Evolutionary conservation across 2,888 invertebrate species (phyloP), one percentile per base, ranked within the genome.

Genomic region (Onchidella celtica): DNA sequence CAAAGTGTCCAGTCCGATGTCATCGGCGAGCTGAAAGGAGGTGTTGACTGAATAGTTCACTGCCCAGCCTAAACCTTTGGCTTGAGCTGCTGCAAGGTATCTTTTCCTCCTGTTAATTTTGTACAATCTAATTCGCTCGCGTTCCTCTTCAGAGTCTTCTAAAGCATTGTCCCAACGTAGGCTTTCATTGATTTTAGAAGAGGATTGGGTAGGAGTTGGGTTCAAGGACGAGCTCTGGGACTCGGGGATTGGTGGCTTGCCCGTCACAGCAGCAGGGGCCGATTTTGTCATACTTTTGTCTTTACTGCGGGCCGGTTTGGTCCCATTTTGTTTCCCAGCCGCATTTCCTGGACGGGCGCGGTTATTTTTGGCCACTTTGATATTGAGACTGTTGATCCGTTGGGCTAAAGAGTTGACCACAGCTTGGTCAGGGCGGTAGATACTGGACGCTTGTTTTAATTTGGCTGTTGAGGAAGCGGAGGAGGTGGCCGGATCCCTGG

Each of bases 101-200:
- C 92, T 86, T 84, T 92, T 92, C 63, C 92, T 82, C 40, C 91
- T 85, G 84, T 92, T 92, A 21, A 91, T 87, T 87, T 92, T 92
- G 84, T 92, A 92, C 9, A 90, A 57, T 61, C 84, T 73, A 32
- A 92, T 85, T 66, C 92, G 85, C 81, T 91, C 90, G 61, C 80
- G 83, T 80, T 92, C 92, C 24, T 88, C 84, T 29, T 91, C 89
- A 9, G 86, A 83, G 79, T 91, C 88, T 14, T 86, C 86, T n/a
- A 89, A 73, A 14, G 81, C 85, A 81, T 87, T 84, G 72, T 92
- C 91, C 92, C 92, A 92, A 29, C 92, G 84, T 40, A 92, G 84
- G 83, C 91, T 90, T 80, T 90, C 89, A 57, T 81, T 85, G 40
- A 17, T 63, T 29, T 34, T 66, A 63, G 77, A 40, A 55, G 9